phyloP scores from a whole-genome alignment of 2,113 vertebrate genomes.

The Cathartes aura region DNA sequence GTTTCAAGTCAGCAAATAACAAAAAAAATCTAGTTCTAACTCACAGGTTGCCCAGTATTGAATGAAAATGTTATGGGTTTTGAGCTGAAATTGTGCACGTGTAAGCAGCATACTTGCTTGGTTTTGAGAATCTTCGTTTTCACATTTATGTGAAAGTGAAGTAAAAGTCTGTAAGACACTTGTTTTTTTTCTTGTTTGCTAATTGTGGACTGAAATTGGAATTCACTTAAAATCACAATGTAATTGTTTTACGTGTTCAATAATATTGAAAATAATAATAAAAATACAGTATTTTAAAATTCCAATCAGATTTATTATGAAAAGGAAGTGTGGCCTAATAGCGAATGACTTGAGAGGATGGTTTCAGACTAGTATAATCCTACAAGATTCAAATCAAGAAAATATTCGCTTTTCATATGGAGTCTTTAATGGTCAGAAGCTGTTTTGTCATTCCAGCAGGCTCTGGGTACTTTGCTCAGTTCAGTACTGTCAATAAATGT shows the following conservation, averaged over 20 bases:
- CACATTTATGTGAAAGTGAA: background rate
- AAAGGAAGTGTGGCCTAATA: background rate
- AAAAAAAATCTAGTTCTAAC: background rate
- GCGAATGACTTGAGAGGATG: background rate
- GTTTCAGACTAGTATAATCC: background rate
- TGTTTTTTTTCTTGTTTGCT: background rate
- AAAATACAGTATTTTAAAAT: background rate
- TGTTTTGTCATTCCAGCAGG: background rate
- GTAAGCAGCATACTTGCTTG: background rate
- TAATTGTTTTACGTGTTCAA: background rate
- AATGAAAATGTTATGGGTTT: background rate
- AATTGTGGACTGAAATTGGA: background rate
- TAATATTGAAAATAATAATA: background rate
- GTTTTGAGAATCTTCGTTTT: background rate
- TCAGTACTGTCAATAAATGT: background rate
- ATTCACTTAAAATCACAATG: background rate
- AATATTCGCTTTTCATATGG: background rate
- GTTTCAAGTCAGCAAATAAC: background rate
- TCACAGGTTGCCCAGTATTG: background rate
- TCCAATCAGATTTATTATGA: background rate
- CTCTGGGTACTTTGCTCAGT: background rate
- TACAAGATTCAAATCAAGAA: background rate
- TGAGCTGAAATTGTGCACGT: background rate
- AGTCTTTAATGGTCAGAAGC: background rate
- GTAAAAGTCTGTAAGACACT: background rate